phyloP scores from a whole-genome alignment of 2,888 invertebrate genomes.

The Euzetes globulus region DNA sequence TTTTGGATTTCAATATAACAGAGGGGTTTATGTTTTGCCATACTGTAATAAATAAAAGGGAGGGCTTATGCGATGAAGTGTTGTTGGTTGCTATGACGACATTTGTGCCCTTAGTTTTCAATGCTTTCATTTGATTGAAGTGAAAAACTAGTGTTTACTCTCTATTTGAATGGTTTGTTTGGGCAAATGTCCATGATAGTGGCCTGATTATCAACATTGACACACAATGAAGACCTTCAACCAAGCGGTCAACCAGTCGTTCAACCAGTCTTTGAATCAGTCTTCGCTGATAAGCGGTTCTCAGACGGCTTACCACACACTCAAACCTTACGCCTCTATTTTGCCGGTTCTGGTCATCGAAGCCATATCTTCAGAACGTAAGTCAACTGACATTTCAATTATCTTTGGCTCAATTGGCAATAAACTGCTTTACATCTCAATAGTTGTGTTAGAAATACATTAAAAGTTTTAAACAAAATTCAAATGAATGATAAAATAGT shows the following conservation, averaged over 20 bases:
- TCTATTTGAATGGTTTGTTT: neutral
- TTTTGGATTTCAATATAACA: too few relatives aligned
- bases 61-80: neutral
- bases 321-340: conserved; percentile 72
- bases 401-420: neutral
- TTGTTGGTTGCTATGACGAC: too few relatives aligned
- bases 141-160: neutral
- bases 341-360: conserved; percentile 82
- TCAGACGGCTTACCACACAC: conserved; percentile 53
- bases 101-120: neutral
- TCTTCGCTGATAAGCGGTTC: neutral
- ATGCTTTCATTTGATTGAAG: conserved; percentile 1
- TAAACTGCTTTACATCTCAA: too few relatives aligned
- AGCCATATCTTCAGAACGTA: conserved; percentile 69
- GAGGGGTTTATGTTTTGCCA: neutral
- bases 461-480: neutral
- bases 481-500: neutral
- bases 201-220: neutral
- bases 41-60: neutral
- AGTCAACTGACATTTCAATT: conserved; percentile 42
- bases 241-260: neutral
- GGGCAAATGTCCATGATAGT: too few relatives aligned
- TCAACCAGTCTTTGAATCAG: neutral
- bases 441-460: too few relatives aligned
- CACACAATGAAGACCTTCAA: neutral